Evolutionary conservation across 2,888 invertebrate genomes (phyloP).

Genomic region (Cephus nigrinus): DNA sequence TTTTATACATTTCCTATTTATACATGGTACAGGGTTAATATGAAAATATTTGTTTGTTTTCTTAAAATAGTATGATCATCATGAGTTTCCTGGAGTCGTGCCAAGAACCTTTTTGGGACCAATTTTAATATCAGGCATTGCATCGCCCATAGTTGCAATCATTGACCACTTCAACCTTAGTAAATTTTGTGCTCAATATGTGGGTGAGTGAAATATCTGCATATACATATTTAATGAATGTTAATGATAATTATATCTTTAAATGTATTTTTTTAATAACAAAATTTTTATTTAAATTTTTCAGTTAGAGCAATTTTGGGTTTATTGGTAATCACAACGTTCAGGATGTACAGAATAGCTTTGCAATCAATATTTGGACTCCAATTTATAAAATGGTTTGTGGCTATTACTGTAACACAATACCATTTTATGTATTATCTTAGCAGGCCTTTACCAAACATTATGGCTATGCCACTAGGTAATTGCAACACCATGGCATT

Average conservation of each 20-base stretch:
- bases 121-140: conserved; percentile 79
- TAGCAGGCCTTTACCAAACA: conserved; percentile 94
- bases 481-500: conserved; percentile 51
- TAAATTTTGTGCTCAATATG: conserved; percentile 91
- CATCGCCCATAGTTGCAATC: conserved; percentile 80
- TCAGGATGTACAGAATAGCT: conserved; percentile 79
- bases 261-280: conserved; percentile 30
- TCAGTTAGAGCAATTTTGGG: conserved; percentile 87
- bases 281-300: conserved; percentile 54
- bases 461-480: conserved; percentile 93
- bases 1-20: no score
- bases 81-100: conserved; percentile 97
- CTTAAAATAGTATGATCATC: conserved; percentile 91
- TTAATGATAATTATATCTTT: conserved; percentile 14
- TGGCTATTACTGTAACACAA: conserved; percentile 87
- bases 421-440: conserved; percentile 99
- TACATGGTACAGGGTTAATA: no score
- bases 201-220: conserved; percentile 72
- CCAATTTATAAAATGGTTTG: conserved; percentile 84
- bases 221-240: background rate
- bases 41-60: conserved; percentile 13
- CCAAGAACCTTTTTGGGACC: conserved; percentile 97
- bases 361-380: conserved; percentile 83
- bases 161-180: conserved; percentile 77
- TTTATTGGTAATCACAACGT: conserved; percentile 78